phyloP scores from a whole-genome alignment of 2,888 invertebrate genomes.

The Platycheirus albimanus region DNA sequence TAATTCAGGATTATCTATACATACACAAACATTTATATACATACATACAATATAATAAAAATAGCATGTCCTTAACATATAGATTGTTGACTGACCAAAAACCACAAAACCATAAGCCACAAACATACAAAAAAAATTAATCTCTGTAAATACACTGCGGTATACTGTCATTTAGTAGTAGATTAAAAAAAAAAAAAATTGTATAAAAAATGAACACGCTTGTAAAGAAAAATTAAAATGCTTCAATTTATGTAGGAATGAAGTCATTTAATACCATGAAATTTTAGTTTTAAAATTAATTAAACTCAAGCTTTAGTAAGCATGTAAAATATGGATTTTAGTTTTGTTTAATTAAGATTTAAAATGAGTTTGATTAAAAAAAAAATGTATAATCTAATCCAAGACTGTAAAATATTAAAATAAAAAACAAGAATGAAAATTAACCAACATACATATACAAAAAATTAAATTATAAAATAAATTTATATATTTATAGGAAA shows the following conservation, averaged over 20 bases:
- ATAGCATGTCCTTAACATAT: conserved; percentile 38
- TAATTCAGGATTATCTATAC: conserved; percentile 69
- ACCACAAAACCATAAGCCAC: conserved; percentile 45
- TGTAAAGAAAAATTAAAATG: background rate
- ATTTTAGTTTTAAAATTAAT: background rate
- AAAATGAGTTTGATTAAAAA: no score
- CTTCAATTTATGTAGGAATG: conserved; percentile 18
- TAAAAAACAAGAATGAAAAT: no score
- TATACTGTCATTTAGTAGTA: conserved; percentile 51
- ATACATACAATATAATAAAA: conserved; percentile 15
- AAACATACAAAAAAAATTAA: conserved; percentile 11
- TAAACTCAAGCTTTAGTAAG: background rate
- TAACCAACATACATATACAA: conserved; percentile 58
- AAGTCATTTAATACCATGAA: no score
- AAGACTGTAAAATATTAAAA: conserved; percentile 66
- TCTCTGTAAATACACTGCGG: conserved; percentile 64
- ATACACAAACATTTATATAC: conserved; percentile 40
- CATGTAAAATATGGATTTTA: background rate
- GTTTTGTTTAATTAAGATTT: conserved; percentile 15
- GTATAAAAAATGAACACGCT: conserved; percentile 4
- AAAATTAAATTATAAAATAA: conserved; percentile 36
- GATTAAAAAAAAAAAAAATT: background rate
- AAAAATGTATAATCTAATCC: no score
- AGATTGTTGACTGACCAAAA: conserved; percentile 71
- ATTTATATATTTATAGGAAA: conserved; percentile 71